Percentiles rank a stretch among this genome's conserved stretches.
These are phyloP conservation scores for Gambelia wislizenii DNA, from an alignment of 2,797 vertebrate genomes.

Conservation along the genomic window DNA sequence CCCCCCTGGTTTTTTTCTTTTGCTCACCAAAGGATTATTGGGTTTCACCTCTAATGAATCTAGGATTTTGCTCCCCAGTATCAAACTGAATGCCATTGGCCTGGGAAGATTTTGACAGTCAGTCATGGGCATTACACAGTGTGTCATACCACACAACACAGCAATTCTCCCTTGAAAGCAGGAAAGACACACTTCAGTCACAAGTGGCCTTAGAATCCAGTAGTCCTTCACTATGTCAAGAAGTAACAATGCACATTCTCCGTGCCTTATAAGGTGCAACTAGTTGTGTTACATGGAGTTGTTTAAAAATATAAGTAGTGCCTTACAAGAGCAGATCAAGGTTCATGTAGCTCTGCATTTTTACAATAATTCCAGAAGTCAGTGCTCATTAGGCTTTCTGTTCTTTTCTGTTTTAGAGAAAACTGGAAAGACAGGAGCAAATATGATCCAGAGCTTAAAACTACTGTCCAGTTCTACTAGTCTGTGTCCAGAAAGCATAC, in stretches of 20 bases:
- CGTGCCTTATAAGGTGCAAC: background rate
- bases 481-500: background rate
- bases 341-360: background rate
- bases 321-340: background rate
- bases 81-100: background rate
- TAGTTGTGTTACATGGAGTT: background rate
- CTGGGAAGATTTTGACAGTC: background rate
- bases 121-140: background rate
- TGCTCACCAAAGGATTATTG: background rate
- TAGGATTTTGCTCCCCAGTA: background rate
- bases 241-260: background rate
- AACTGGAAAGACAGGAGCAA: background rate
- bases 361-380: background rate
- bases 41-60: background rate
- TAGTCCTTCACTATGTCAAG: background rate
- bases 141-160: background rate
- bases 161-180: background rate
- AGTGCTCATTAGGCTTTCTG: background rate
- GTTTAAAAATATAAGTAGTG: background rate
- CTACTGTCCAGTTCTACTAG: background rate
- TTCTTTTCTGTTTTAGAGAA: background rate
- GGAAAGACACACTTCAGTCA: background rate
- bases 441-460: background rate
- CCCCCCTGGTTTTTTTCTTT: too few species aligned
- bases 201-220: background rate